Base-by-base conservation (phyloP, 1,140 invertebrate species). In the Polypedilum vanderplanki region DNA sequence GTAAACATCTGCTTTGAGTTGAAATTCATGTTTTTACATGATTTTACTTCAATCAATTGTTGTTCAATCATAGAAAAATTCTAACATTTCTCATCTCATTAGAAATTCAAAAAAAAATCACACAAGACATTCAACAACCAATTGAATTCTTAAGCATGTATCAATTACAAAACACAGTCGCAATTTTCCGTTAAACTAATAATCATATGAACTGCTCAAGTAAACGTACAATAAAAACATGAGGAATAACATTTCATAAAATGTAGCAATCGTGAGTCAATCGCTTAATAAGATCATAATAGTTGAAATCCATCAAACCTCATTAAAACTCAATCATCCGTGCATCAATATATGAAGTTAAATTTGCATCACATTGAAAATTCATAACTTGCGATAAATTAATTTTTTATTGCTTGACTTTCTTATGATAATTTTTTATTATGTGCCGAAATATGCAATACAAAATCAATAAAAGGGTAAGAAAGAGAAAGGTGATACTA, bases 241-340 rank as follows among this genome's bases (percentile, higher is more conserved):
- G 15, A 46, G 41, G 7, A 46, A 46, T 46, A 46, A 46, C 9
- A 57, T 57, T 12, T 33, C 5, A 57, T n/a, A 57, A 57, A 46
- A 57, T 12, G 46, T n/a, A 57, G 24, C 24, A 33, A 33, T 3
- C 24, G 5, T 33, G 24, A 33, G 5, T 33, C 24, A 33, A 33
- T 33, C 46, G 12, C n/a, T 57, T 57, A 57, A 57, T n/a, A 57
- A 57, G 46, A 57, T 57, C 46, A 57, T 57, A 57, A 57, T 33
- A 57, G 46, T n/a, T 33, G 24, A 33, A 33, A 57, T 57, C 46
- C 46, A 57, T 57, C 46, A 57, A 57, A 57, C 46, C 46, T 57
- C 46, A 57, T 57, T 57, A 57, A 57, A 57, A 57, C 12, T 57
- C 46, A 57, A 57, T 57, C 46, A 57, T 15, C 12, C 46, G n/a